Conservation (phyloP, 2,797 vertebrate species). For the Alosa sapidissima region DNA sequence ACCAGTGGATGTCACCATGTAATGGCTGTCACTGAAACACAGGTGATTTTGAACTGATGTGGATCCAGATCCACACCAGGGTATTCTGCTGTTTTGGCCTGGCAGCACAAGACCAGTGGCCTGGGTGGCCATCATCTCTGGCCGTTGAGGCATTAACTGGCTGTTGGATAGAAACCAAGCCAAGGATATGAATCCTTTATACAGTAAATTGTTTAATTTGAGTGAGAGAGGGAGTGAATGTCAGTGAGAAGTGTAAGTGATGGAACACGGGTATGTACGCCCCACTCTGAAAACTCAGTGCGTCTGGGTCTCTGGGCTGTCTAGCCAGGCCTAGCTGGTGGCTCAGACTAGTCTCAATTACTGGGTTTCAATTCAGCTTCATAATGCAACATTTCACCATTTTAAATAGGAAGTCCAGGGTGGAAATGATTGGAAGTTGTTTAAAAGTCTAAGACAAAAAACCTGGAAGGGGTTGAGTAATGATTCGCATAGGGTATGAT, state of each 20-base stretch:
- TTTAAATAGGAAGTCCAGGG: not conserved
- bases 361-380: not conserved
- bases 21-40: too few relatives aligned
- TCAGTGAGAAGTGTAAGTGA: not conserved
- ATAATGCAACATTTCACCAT: not conserved
- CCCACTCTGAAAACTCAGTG: not conserved
- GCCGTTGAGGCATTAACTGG: too few relatives aligned
- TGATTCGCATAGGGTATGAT: not conserved
- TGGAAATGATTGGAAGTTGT: not conserved
- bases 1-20: not conserved
- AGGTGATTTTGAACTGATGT: too few relatives aligned
- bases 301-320: not conserved
- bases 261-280: not conserved
- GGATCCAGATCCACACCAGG: too few relatives aligned
- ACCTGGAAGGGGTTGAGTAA: not conserved
- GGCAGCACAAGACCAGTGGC: too few relatives aligned
- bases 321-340: not conserved
- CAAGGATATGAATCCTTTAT: too few relatives aligned
- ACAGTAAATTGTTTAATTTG: too few relatives aligned
- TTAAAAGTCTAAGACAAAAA: not conserved
- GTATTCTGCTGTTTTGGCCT: too few relatives aligned
- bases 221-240: too few relatives aligned
- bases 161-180: too few relatives aligned
- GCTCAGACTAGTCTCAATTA: not conserved
- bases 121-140: too few relatives aligned